Conservation (phyloP, 2,797 vertebrate genomes). For the Sparidentex hasta region DNA sequence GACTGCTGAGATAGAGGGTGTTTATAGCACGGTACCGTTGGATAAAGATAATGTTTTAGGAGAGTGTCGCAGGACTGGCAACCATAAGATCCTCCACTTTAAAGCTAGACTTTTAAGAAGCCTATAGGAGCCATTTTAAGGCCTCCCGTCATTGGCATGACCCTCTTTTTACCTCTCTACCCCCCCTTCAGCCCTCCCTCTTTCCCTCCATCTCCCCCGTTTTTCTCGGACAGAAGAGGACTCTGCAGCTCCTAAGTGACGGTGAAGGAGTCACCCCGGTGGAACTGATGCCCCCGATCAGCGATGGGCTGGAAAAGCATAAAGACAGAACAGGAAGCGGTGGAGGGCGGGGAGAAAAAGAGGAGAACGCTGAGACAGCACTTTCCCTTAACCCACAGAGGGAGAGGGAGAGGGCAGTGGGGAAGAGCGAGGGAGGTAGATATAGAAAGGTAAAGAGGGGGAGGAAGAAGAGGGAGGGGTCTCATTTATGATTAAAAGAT, state of each 20-base stretch:
- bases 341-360: constrained; percentile 25
- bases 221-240: constrained; percentile 54
- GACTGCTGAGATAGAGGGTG: constrained; percentile 44
- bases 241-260: constrained; percentile 65
- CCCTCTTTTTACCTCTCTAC: constrained; percentile 61
- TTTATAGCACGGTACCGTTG: constrained; percentile 61
- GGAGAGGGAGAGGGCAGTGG: constrained; percentile 58
- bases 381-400: constrained; percentile 72
- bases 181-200: constrained; percentile 13
- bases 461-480: constrained; percentile 66
- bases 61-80: constrained; percentile 53
- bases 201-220: constrained; percentile 26
- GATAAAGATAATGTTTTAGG: constrained; percentile 70
- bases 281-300: constrained; percentile 82
- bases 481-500: constrained; percentile 85
- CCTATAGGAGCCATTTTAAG: constrained; percentile 40
- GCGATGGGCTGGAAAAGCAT: constrained; percentile 84
- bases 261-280: constrained; percentile 71
- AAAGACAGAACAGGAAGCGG: constrained; percentile 70
- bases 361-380: constrained; percentile 80
- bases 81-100: constrained; percentile 30
- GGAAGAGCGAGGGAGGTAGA: constrained; percentile 52
- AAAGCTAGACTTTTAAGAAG: constrained; percentile 36
- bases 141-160: constrained; percentile 67
- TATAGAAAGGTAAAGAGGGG: constrained; percentile 54